Base-by-base conservation (phyloP, 2,888 invertebrate genomes). In the Netelia virgata region DNA sequence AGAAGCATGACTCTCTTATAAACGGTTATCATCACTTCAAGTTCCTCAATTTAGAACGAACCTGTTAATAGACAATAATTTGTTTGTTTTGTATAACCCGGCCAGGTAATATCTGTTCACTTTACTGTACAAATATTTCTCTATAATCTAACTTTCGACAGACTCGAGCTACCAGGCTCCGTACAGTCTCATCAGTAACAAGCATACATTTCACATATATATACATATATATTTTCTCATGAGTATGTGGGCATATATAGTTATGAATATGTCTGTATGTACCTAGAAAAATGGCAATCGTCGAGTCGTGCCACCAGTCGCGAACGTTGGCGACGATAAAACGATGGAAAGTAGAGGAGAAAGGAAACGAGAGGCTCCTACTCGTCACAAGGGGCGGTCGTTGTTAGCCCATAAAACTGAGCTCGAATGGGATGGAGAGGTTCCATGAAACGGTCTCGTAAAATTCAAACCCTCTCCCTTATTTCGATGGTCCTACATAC, bases 371-470 rank as follows among this genome's bases (percentile, higher is more conserved):
- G 55, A 53, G 69, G 73, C n/a, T 72, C 11, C 47, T 61, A 50
- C 79, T 79, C 68, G 70, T 82, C 53, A 41, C 55, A 55, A 41
- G 59, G 14, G 55, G 63, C 9, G n/a, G 73, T 78, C 69, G 83
- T 83, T 86, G 83, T 83, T 86, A 82, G 75, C 76, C 77, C 66
- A 82, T 82, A 79, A 74, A 80, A 64, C 41, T 73, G 76, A 84
- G 68, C 73, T 75, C 69, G 28, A 47, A 70, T 47, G 74, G 74
- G 83, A 78, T 83, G 70, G 76, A 76, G 50, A 82, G 43, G 64
- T 74, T 74, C 84, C 75, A 81, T 86, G 80, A 86, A 87, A 82
- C 64, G 68, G 55, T 81, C 84, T 84, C 86, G 82, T 86, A 86
- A 86, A 86, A 74, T 83, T 77, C 76, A 74, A 77, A 82, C 83